These are phyloP conservation scores for Nomia melanderi DNA, from an alignment of 1,140 invertebrate genomes.

Conservation along the genomic window DNA sequence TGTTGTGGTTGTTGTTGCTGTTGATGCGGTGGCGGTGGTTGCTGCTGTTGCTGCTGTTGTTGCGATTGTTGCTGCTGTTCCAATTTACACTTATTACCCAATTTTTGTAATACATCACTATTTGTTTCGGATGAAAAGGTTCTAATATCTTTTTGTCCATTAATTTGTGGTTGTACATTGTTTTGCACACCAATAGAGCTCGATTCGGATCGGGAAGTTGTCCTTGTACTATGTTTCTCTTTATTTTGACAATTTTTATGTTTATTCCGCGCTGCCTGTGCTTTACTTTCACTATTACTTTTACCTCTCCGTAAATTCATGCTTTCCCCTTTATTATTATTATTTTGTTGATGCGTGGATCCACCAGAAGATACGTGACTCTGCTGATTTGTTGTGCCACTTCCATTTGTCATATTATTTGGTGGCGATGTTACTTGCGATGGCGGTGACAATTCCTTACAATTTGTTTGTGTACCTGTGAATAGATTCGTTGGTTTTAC, in stretches of 20 bases:
- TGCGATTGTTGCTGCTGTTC: slow-evolving; percentile 64
- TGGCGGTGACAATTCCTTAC: slow-evolving; percentile 75
- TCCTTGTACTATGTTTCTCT: slow-evolving; percentile 75
- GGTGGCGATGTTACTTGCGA: slow-evolving; percentile 69
- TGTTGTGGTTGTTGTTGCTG: slow-evolving; percentile 57
- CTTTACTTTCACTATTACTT: slow-evolving; percentile 80
- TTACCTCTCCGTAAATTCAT: slow-evolving; percentile 74
- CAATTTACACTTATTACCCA: slow-evolving; percentile 69
- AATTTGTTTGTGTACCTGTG: slow-evolving; percentile 75
- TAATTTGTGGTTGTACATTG: slow-evolving; percentile 66
- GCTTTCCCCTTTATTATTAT: slow-evolving; percentile 79
- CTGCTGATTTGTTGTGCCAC: slow-evolving; percentile 66
- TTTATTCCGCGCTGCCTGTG: slow-evolving; percentile 78
- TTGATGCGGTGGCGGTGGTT: slow-evolving; percentile 47
- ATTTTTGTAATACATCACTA: slow-evolving; percentile 72
- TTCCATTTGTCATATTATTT: slow-evolving; percentile 68
- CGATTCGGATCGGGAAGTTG: slow-evolving; percentile 75
- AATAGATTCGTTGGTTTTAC: slow-evolving; percentile 11
- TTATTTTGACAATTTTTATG: slow-evolving; percentile 80
- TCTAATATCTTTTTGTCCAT: slow-evolving; percentile 73
- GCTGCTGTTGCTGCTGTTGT: slow-evolving; percentile 60
- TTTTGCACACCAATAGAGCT: slow-evolving; percentile 67
- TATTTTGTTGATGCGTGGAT: slow-evolving; percentile 72
- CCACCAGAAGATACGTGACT: slow-evolving; percentile 65
- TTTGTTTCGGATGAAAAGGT: slow-evolving; percentile 67